phyloP scores from a whole-genome alignment of 1,140 invertebrate species.

The Bradysia coprophila region DNA sequence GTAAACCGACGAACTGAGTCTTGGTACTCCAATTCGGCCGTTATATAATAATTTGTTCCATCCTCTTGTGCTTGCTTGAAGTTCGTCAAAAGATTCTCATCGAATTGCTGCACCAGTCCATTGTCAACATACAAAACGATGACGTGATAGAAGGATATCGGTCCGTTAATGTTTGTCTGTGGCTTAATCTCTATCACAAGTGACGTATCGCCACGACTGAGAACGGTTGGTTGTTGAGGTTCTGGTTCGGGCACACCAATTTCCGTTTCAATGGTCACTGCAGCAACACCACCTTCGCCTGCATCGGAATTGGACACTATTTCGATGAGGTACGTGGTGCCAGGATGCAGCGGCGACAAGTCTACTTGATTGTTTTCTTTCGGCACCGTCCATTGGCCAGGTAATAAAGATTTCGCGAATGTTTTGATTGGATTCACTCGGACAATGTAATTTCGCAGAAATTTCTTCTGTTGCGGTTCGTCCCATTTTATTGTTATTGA shows the following conservation, averaged over 20 bases:
- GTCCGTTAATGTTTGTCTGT: conserved; percentile 51
- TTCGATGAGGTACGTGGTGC: conserved; percentile 49
- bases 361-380: conserved; percentile 25
- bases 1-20: conserved; percentile 41
- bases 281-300: conserved; percentile 34
- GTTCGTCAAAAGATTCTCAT: conserved; percentile 28
- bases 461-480: conserved; percentile 20
- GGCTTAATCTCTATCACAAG: conserved; percentile 39
- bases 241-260: conserved; percentile 46
- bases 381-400: conserved; percentile 26
- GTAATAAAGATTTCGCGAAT: conserved; percentile 18
- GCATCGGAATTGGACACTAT: conserved; percentile 40
- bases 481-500: conserved; percentile 28
- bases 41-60: conserved; percentile 56
- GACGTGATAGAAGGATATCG: conserved; percentile 47
- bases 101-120: conserved; percentile 33
- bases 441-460: conserved; percentile 27
- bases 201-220: conserved; percentile 30
- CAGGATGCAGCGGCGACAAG: conserved; percentile 44
- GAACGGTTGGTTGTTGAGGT: conserved; percentile 39
- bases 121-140: conserved; percentile 42
- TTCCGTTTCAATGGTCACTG: conserved; percentile 36
- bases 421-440: conserved; percentile 25
- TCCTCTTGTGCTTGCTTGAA: conserved; percentile 35
- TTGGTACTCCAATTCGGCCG: conserved; percentile 49